Percentiles rank a stretch among this genome's conserved stretches.
Evolutionary conservation across 2,113 vertebrate species (phyloP).

Genomic region (Erythrocercus mccallii): DNA sequence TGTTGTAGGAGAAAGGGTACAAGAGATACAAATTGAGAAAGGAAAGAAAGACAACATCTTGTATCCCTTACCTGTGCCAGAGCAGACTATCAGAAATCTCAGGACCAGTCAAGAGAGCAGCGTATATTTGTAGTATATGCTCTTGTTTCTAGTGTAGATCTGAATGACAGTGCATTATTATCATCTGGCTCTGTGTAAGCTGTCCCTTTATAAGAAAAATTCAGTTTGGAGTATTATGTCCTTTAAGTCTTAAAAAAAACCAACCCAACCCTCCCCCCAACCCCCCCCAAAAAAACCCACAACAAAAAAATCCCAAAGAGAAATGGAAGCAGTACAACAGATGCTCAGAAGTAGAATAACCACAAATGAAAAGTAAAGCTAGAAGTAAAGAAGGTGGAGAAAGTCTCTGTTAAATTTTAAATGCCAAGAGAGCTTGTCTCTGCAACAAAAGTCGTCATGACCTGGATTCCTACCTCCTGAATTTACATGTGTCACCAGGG

Average conservation of each 20-base stretch:
- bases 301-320: neutral
- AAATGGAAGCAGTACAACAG: neutral
- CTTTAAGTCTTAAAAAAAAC: neutral
- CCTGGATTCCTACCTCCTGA: neutral
- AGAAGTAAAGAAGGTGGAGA: neutral
- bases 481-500: neutral
- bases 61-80: neutral
- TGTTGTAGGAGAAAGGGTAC: neutral
- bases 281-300: neutral
- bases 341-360: neutral
- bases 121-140: neutral
- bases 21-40: neutral
- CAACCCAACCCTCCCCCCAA: no score
- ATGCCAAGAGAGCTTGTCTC: neutral
- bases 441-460: neutral
- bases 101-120: neutral
- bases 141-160: neutral
- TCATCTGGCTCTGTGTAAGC: neutral
- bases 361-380: neutral
- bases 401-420: neutral
- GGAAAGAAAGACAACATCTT: neutral
- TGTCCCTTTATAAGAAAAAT: neutral
- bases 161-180: neutral
- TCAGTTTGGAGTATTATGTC: neutral
- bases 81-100: neutral